Conservation (phyloP, 2,797 vertebrate species). For the Myioborus melanocephalus region DNA sequence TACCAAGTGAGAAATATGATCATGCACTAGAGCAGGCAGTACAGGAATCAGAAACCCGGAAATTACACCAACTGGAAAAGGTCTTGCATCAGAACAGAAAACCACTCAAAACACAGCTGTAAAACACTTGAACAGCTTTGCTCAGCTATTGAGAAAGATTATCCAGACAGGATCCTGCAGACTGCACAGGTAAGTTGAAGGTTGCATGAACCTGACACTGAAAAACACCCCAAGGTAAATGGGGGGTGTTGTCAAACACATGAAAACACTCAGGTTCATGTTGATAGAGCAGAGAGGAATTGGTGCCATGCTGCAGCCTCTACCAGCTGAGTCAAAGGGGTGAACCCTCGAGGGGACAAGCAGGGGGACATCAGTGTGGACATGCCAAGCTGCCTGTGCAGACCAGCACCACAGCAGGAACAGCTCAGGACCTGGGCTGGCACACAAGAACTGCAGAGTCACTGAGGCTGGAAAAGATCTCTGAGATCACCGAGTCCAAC, state of each 20-base stretch:
- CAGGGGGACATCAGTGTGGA: neutral
- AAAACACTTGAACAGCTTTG: neutral
- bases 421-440: neutral
- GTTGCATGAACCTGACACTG: rapidly evolving
- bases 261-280: rapidly evolving
- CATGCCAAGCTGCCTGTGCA: neutral
- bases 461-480: neutral
- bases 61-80: neutral
- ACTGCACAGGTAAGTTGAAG: neutral
- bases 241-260: neutral
- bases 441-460: neutral
- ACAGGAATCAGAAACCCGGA: neutral
- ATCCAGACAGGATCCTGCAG: neutral
- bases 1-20: neutral
- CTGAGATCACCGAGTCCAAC: rapidly evolving
- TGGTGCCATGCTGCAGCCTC: rapidly evolving
- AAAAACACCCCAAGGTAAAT: neutral
- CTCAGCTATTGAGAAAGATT: neutral
- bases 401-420: neutral
- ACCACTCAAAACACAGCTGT: neutral
- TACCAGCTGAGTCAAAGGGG: neutral
- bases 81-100: neutral
- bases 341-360: neutral
- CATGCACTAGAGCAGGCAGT: neutral
- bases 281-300: neutral